A percentile compares a stretch with the other conserved stretches of the same genome.
Conservation (phyloP, 2,888 invertebrate genomes). For the Piscicola geometra region DNA sequence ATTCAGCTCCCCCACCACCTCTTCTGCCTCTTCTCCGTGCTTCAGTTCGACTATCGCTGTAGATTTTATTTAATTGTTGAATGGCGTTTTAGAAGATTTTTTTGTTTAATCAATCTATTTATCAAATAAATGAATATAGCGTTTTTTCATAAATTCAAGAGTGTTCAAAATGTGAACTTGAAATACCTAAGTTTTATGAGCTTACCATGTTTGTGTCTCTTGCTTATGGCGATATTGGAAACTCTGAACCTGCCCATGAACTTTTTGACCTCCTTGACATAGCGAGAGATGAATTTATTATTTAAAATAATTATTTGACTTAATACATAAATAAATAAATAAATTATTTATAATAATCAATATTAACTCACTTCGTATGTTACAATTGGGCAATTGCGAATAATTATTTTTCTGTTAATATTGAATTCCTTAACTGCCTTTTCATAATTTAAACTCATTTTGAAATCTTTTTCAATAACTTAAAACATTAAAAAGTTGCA, state of each 20-base stretch:
- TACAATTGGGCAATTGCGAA: conserved; percentile 42
- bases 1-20: conserved; percentile 46
- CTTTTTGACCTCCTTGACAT: conserved; percentile 42
- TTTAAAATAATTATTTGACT: too few species aligned
- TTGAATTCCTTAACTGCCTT: conserved; percentile 39
- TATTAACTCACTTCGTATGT: conserved; percentile 41
- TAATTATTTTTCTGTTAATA: conserved; percentile 42
- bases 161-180: too few species aligned
- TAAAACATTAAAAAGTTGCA: conserved; percentile 3
- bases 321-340: too few species aligned
- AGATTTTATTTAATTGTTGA: background rate
- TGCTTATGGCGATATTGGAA: conserved; percentile 43
- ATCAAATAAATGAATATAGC: too few species aligned
- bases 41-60: conserved; percentile 49
- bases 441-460: conserved; percentile 17
- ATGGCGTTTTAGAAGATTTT: background rate
- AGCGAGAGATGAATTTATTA: too few species aligned
- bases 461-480: background rate
- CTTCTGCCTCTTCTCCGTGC: conserved; percentile 48
- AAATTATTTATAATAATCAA: too few species aligned
- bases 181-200: too few species aligned
- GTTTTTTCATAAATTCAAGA: background rate
- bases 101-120: conserved; percentile 1
- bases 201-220: conserved; percentile 41
- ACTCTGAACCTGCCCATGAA: conserved; percentile 40